These are phyloP conservation scores for Ephialtes manifestator DNA, from an alignment of 2,888 invertebrate species.

Conservation along the genomic window DNA sequence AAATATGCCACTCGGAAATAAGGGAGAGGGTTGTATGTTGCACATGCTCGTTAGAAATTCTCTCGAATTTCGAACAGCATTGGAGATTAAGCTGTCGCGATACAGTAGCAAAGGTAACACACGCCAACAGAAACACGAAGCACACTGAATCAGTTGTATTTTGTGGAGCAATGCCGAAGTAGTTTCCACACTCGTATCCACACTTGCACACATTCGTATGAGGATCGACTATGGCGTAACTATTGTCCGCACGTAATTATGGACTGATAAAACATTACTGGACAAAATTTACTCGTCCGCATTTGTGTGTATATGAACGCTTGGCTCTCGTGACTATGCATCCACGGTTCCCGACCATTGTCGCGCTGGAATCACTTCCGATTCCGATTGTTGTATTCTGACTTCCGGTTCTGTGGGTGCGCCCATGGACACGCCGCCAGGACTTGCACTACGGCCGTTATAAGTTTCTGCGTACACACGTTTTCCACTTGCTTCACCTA, in stretches of 20 bases:
- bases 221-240: no score
- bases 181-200: conserved; percentile 67
- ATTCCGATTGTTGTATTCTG: conserved; percentile 80
- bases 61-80: background rate
- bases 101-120: conserved; percentile 58
- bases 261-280: conserved; percentile 65
- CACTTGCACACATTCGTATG: background rate
- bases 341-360: conserved; percentile 77
- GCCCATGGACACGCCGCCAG: conserved; percentile 48
- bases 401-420: conserved; percentile 78
- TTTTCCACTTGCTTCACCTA: background rate
- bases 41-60: background rate
- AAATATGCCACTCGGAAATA: background rate
- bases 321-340: conserved; percentile 77
- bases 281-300: conserved; percentile 76
- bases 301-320: background rate
- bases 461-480: background rate
- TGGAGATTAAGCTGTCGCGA: conserved; percentile 19
- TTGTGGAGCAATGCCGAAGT: conserved; percentile 72
- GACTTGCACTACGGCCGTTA: conserved; percentile 13
- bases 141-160: conserved; percentile 76
- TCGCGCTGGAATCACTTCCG: conserved; percentile 81
- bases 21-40: background rate
- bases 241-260: conserved; percentile 65
- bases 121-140: conserved; percentile 70